A percentile compares a stretch with the other conserved stretches of the same genome.
Conservation (phyloP, 2,888 invertebrate species). For the Patella pellucida region DNA sequence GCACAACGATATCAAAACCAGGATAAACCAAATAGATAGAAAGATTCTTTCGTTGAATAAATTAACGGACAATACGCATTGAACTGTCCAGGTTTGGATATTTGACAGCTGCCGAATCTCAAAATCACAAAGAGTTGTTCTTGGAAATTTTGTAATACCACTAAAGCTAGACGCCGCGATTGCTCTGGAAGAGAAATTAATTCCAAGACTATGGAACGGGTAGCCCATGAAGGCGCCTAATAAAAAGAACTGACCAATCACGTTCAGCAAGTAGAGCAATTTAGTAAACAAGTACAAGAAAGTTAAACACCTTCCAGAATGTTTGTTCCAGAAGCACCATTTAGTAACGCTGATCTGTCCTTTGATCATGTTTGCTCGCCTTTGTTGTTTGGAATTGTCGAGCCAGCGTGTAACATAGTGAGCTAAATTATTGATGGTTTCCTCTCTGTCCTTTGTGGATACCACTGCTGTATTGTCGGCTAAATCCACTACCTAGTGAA, state of each 20-base stretch:
- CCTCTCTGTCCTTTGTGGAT: conserved; percentile 18
- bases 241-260: conserved; percentile 27
- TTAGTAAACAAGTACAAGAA: conserved; percentile 31
- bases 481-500: background rate
- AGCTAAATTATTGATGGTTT: conserved; percentile 24
- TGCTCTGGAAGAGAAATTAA: conserved; percentile 18
- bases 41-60: conserved; percentile 33
- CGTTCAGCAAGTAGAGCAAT: conserved; percentile 27
- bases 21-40: conserved; percentile 29
- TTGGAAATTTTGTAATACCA: conserved; percentile 25
- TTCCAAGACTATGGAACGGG: conserved; percentile 30
- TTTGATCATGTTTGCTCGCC: no score
- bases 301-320: conserved; percentile 31
- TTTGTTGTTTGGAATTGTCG: conserved; percentile 2
- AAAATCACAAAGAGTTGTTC: conserved; percentile 35
- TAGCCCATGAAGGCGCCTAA: conserved; percentile 35
- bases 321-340: conserved; percentile 10
- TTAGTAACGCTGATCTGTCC: no score
- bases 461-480: conserved; percentile 32
- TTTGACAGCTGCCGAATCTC: conserved; percentile 27
- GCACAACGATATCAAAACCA: background rate
- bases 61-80: conserved; percentile 29
- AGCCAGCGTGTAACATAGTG: conserved; percentile 28
- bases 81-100: conserved; percentile 22
- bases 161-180: background rate